Evolutionary conservation across 2,797 vertebrate genomes (phyloP), one percentile per base, ranked within the genome.

Genomic region (Aselliscus stoliczkanus): DNA sequence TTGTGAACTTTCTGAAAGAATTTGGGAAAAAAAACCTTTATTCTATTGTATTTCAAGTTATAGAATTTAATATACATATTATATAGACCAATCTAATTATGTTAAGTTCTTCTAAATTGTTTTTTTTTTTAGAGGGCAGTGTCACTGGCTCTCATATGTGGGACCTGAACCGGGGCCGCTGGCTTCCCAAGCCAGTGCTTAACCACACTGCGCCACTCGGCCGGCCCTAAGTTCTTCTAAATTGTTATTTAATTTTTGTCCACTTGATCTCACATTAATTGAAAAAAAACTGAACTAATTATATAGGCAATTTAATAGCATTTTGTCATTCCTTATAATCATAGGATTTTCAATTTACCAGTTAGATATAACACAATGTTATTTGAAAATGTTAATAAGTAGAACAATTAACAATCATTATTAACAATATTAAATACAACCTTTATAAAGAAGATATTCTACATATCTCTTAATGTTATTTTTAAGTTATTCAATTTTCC

Each of bases 241-340:
- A 79, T 69, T 88, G 2, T 47, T 75, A 54, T 73, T 94, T 90
- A 39, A 70, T 23, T 95, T 96, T 92, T 93, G 27, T 50, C 88
- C 9, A 72, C 34, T 82, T 92, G 25, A 42, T 88, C 17, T 93
- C 62, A 44, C 34, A 37, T 90, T 20, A 96, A 82, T 50, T 90
- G 70, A 77, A 9, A 87, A 93, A 92, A 96, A 89, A 13, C 25
- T 90, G 67, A 94, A 77, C 77, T 95, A 77, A 92, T 85, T 97
- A n/a, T 69, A 60, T 25, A 77, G 31, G 11, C 21, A 95, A 75
- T 86, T 97, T 88, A 72, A 72, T 96, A 93, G 62, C 27, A 90
- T 89, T 90, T 96, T 95, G 31, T 47, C 70, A 82, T 62, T 86
- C 47, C 23, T 94, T 86, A 64, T 90, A 92, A 88, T 95, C 88